Evolutionary conservation across 2,113 vertebrate species (phyloP), one percentile per base, ranked within the genome.

Genomic region (Tragelaphus buxtoni): DNA sequence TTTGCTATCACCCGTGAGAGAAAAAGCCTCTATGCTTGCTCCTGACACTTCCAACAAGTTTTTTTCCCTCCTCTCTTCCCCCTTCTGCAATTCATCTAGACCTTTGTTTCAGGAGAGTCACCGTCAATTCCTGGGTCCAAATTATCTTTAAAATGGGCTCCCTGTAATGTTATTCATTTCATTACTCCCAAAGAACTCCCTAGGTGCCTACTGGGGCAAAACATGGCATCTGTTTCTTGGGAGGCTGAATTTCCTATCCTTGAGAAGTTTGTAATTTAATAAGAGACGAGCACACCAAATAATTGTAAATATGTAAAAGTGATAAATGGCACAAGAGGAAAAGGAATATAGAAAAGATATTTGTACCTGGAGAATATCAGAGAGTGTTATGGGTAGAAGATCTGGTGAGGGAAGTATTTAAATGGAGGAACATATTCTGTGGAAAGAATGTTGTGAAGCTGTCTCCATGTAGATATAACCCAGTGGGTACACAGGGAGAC

Each of bases 21-120:
- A 90, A 92, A 98, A 97, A 93, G 96, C 91, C 90, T 91, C 83
- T 2, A 72, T 58, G 69, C 79, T 35, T 56, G 22, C 47, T 96
- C 79, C 95, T 93, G 89, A 96, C 96, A 92, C 97, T 98, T 98
- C 98, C 98, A 97, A 98, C 97, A 97, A 98, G 97, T 96, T 92
- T 91, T 91, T 86, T 74, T 92, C 45, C 63, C 61, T 82, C 74
- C 30, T 72, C 76, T 53, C 61, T 84, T 74, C 18, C 55, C 39
- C 30, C 69, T 88, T 84, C 60, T 65, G 93, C 51, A 63, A 9
- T 49, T 88, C 45, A 14, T 63, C 81, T 61, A 69, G 51, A 95
- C 28, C 76, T 83, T 86, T 28, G 88, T 72, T 45, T 95, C 74
- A 22, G 60, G 39, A 87, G 42, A 93, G 76, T 90, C 87, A 81